Evolutionary conservation across 1,140 invertebrate species (phyloP).

Genomic region (Procambarus virginalis): DNA sequence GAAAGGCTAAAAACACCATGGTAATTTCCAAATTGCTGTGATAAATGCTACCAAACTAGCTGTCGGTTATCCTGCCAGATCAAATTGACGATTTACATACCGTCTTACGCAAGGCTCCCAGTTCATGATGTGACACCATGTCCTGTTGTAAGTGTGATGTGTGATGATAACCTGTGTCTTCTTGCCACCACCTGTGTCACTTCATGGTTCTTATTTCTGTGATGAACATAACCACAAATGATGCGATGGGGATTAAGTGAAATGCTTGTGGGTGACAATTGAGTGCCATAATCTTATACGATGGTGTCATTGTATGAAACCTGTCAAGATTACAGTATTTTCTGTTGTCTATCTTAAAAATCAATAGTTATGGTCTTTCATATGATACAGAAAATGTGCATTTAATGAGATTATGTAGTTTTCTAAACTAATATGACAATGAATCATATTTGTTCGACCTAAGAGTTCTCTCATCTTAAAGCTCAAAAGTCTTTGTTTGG

Average conservation of each 20-base stretch:
- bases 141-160: neutral
- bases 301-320: neutral
- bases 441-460: too few species aligned
- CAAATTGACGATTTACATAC: neutral
- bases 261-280: neutral
- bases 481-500: too few species aligned
- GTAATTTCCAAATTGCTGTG: neutral
- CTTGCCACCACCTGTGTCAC: neutral
- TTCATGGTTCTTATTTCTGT: neutral
- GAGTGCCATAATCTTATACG: neutral
- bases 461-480: too few species aligned
- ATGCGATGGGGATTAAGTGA: neutral
- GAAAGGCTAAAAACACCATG: neutral
- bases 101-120: neutral
- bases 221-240: neutral
- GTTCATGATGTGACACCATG: neutral
- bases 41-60: neutral
- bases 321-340: neutral
- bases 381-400: neutral
- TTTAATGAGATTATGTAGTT: neutral
- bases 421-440: too few species aligned
- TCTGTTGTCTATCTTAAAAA: neutral
- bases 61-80: neutral
- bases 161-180: neutral
- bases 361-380: neutral